These are phyloP conservation scores for Leptinotarsa defecta DNA, from an alignment of 1,140 invertebrate genomes.

Conservation along the genomic window DNA sequence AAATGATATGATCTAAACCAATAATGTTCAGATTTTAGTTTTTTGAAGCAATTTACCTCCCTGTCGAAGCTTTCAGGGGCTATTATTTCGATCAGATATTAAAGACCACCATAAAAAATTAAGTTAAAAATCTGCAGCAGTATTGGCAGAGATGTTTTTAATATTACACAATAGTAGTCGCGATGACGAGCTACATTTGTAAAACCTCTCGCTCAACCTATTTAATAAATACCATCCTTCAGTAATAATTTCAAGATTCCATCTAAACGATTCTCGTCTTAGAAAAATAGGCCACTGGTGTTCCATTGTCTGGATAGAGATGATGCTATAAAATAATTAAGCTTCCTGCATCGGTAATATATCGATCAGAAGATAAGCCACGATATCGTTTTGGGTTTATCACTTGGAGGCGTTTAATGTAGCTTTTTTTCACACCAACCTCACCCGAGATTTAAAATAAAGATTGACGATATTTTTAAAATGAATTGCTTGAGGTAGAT, in stretches of 20 bases:
- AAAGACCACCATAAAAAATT: slow-evolving; percentile 24
- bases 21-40: slow-evolving; percentile 29
- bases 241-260: not conserved
- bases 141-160: too few relatives aligned
- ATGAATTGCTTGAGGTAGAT: not conserved
- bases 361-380: slow-evolving; percentile 4
- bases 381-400: slow-evolving; percentile 12
- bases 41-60: slow-evolving; percentile 30
- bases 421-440: slow-evolving; percentile 25
- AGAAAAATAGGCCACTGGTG: slow-evolving; percentile 26
- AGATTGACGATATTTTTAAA: slow-evolving; percentile 5
- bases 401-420: slow-evolving; percentile 22
- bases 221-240: not conserved
- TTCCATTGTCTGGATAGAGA: slow-evolving; percentile 2
- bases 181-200: too few relatives aligned
- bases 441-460: slow-evolving; percentile 22
- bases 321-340: slow-evolving; percentile 21
- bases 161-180: too few relatives aligned
- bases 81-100: slow-evolving; percentile 28
- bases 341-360: slow-evolving; percentile 11
- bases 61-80: slow-evolving; percentile 14
- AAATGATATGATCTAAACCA: slow-evolving; percentile 32
- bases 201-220: not conserved
- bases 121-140: not conserved
- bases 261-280: not conserved